A percentile compares a stretch with the other conserved stretches of the same genome.
These are phyloP conservation scores for Pogonocichla stellata DNA, from an alignment of 2,113 vertebrate species.

Conservation along the genomic window DNA sequence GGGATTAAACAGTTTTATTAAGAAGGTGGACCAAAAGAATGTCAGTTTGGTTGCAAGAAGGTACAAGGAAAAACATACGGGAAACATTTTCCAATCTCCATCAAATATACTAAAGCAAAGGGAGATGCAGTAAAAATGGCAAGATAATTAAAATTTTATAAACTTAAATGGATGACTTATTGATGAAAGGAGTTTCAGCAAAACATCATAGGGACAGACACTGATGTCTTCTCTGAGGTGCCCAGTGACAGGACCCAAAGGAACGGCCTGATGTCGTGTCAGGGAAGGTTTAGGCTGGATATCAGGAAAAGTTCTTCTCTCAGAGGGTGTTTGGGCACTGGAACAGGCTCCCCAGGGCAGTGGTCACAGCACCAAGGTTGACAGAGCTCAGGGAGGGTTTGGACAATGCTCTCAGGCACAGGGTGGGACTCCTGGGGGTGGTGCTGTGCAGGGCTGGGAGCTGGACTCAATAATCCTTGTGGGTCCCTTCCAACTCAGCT, in stretches of 20 bases:
- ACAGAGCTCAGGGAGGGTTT: not conserved
- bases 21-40: not conserved
- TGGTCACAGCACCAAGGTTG: not conserved
- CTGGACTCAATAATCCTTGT: not conserved
- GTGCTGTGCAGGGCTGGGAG: not conserved
- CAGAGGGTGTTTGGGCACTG: not conserved
- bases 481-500: no score
- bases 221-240: not conserved
- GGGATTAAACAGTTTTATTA: not conserved
- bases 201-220: not conserved
- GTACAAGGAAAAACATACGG: not conserved
- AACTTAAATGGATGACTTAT: not conserved
- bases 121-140: not conserved
- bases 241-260: fast-evolving
- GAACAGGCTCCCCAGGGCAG: not conserved
- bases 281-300: not conserved
- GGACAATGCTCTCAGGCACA: not conserved
- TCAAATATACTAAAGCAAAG: not conserved
- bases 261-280: not conserved
- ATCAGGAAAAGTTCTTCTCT: not conserved
- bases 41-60: not conserved
- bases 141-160: not conserved
- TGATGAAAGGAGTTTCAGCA: not conserved
- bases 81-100: not conserved
- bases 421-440: not conserved